These are phyloP conservation scores for Dallia pectoralis DNA, from an alignment of 2,797 vertebrate genomes.

Conservation along the genomic window DNA sequence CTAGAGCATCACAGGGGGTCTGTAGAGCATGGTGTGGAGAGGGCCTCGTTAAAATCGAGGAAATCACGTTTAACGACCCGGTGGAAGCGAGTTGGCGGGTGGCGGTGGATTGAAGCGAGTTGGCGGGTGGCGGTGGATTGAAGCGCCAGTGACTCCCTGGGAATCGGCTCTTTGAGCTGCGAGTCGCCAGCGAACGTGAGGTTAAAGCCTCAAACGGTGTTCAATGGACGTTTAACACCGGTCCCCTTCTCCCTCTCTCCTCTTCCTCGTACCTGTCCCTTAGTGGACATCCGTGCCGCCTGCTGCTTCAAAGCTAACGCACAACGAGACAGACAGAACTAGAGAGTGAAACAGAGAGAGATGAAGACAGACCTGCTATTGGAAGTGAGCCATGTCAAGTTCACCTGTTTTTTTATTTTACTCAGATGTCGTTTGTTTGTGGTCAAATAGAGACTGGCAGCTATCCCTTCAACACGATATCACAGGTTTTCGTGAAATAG, in stretches of 20 bases:
- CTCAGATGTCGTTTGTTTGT: slow-evolving; percentile 54
- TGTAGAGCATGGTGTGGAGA: slow-evolving; percentile 23
- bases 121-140: slow-evolving; percentile 64
- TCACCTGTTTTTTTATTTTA: slow-evolving; percentile 67
- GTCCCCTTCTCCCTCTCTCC: slow-evolving; percentile 42
- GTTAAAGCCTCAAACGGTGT: slow-evolving; percentile 52
- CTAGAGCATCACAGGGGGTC: slow-evolving; percentile 76
- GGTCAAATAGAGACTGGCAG: slow-evolving; percentile 56
- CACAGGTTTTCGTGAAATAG: too few species aligned
- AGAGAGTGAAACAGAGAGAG: background rate
- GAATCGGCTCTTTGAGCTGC: slow-evolving; percentile 59
- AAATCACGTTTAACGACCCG: slow-evolving; percentile 77
- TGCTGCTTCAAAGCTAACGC: slow-evolving; percentile 53
- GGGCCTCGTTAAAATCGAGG: slow-evolving; percentile 81
- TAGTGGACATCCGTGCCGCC: slow-evolving; percentile 47
- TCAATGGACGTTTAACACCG: slow-evolving; percentile 65
- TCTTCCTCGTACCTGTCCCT: slow-evolving; percentile 21
- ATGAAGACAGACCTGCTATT: slow-evolving; percentile 35
- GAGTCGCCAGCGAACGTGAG: slow-evolving; percentile 56
- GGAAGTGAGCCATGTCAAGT: slow-evolving; percentile 57
- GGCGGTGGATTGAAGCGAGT: slow-evolving; percentile 65
- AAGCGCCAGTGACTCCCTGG: slow-evolving; percentile 63
- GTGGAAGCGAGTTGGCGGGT: slow-evolving; percentile 68
- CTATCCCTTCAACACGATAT: too few species aligned
- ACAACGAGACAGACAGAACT: background rate